Percentiles rank a stretch among this genome's conserved stretches.
phyloP scores from a whole-genome alignment of 2,113 vertebrate genomes.

The Protobothrops flavoviridis region DNA sequence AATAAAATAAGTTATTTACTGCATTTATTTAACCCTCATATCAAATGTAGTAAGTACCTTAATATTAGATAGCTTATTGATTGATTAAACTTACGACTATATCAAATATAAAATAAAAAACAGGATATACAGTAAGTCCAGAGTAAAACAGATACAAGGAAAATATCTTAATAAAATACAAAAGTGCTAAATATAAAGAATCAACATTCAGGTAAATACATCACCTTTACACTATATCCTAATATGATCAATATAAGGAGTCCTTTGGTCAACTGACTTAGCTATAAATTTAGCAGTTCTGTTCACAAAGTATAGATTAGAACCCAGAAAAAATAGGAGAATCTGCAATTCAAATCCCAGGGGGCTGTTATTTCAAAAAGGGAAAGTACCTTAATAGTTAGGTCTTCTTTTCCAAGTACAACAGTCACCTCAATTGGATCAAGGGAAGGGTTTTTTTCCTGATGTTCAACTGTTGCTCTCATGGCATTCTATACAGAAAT shows the following conservation, averaged over 20 bases:
- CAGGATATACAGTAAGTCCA: not conserved
- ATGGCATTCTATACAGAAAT: conserved; percentile 86
- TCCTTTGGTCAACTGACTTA: not conserved
- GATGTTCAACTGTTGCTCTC: conserved; percentile 95
- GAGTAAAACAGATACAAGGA: not conserved
- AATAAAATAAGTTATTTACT: not conserved
- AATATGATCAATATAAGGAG: not conserved
- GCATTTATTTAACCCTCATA: not conserved
- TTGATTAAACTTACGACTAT: not conserved
- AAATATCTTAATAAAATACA: not conserved
- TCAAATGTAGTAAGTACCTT: conserved; percentile 66
- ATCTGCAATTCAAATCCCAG: not conserved
- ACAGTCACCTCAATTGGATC: conserved; percentile 87
- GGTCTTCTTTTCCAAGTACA: conserved; percentile 89
- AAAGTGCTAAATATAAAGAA: not conserved
- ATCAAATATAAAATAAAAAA: not conserved
- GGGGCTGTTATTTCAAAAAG: not conserved
- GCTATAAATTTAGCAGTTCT: not conserved
- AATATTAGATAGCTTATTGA: conserved; percentile 58
- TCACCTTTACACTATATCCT: not conserved
- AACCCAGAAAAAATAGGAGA: not conserved
- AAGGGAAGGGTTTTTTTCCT: conserved; percentile 79
- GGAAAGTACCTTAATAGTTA: conserved; percentile 89
- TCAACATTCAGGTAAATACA: not conserved
- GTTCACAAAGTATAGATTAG: not conserved